phyloP scores from a whole-genome alignment of 2,797 vertebrate genomes.

The Sebastes elongatus region DNA sequence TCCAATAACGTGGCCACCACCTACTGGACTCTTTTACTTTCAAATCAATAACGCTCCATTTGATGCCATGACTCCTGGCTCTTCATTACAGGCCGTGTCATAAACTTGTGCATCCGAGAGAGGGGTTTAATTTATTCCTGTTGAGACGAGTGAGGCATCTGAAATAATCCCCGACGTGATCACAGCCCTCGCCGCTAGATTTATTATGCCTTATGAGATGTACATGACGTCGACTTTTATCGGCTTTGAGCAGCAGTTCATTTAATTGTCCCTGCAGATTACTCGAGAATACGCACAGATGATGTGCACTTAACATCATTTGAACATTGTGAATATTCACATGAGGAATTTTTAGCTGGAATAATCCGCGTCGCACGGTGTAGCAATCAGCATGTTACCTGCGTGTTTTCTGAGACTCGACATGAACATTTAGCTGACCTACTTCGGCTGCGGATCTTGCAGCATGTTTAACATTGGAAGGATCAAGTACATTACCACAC shows the following conservation, averaged over 20 bases:
- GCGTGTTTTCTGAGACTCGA: conserved; percentile 7
- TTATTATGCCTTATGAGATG: conserved; percentile 46
- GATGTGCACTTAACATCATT: conserved; percentile 51
- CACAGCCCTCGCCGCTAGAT: conserved; percentile 29
- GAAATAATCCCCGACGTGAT: conserved; percentile 67
- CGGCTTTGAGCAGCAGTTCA: conserved; percentile 23
- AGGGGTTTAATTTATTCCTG: conserved; percentile 49
- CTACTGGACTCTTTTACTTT: conserved; percentile 53
- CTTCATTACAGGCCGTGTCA: conserved; percentile 61
- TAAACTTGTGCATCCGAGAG: conserved; percentile 48
- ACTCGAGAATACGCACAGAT: conserved; percentile 34
- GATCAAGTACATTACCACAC: conserved; percentile 3
- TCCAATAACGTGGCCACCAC: conserved; percentile 27
- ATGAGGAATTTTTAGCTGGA: background rate
- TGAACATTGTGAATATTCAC: conserved; percentile 59
- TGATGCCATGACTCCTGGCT: conserved; percentile 51
- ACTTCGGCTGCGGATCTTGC: conserved; percentile 9
- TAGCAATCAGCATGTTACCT: conserved; percentile 1
- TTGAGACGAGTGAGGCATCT: conserved; percentile 43
- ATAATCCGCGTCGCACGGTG: background rate
- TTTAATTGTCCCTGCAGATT: conserved; percentile 60
- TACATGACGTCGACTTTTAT: conserved; percentile 43
- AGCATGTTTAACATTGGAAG: background rate
- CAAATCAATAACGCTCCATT: conserved; percentile 61
- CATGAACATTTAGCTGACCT: conserved; percentile 15